phyloP scores from a whole-genome alignment of 1,140 invertebrate genomes.

The Scaptomyza graminum region DNA sequence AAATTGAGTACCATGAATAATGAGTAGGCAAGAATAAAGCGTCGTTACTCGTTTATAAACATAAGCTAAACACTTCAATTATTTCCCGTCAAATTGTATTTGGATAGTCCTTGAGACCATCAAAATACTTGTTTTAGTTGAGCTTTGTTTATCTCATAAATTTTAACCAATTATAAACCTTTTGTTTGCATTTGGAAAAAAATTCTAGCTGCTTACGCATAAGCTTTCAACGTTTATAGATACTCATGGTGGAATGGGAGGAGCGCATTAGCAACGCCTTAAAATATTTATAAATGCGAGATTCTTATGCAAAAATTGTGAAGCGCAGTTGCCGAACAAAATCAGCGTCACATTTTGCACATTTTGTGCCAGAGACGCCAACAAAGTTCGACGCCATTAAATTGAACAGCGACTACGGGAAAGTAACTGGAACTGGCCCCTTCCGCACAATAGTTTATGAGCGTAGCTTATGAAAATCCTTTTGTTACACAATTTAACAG shows the following conservation, averaged over 20 bases:
- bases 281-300: conserved; percentile 63
- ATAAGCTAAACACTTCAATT: background rate
- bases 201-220: conserved; percentile 10
- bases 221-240: conserved; percentile 20
- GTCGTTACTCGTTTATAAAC: no score
- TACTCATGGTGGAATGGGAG: no score
- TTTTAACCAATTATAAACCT: conserved; percentile 1
- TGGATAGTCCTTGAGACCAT: background rate
- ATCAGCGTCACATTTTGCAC: conserved; percentile 36
- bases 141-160: background rate
- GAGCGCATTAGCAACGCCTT: conserved; percentile 53
- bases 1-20: no score
- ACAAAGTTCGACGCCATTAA: conserved; percentile 70
- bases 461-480: conserved; percentile 77
- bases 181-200: conserved; percentile 6
- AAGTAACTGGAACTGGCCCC: background rate
- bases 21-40: no score
- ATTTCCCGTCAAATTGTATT: background rate
- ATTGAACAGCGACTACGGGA: conserved; percentile 40
- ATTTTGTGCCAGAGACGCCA: conserved; percentile 28
- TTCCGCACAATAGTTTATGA: conserved; percentile 71
- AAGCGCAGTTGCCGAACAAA: conserved; percentile 24
- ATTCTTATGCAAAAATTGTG: conserved; percentile 47
- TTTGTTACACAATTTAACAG: conserved; percentile 80
- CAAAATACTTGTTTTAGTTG: background rate